Evolutionary conservation across 2,888 invertebrate species (phyloP), one percentile per base, ranked within the genome.

Genomic region (Eurois occulta): DNA sequence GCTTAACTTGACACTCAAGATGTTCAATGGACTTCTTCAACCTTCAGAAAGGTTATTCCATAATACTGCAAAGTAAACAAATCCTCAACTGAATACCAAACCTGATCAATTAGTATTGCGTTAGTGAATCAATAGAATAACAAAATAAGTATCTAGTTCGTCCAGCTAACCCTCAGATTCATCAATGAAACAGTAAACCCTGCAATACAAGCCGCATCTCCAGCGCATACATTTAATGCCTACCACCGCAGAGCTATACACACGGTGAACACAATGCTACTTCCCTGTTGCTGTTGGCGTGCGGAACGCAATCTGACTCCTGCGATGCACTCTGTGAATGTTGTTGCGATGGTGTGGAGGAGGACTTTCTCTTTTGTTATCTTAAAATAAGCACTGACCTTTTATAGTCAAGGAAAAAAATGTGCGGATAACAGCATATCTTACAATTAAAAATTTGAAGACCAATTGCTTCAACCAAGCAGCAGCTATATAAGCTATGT

Each of bases 221-320:
- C 28, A 21, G 32, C 70, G 64, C 79, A 71, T 65, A 70, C 86
- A 75, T 82, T 38, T 46, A 62, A 72, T 65, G 78, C 46, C 64
- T 62, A 77, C 48, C 65, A 28, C 58, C 52, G 72, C 41, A 32
- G 41, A 10, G 75, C 64, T 32, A 65, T 69, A 64, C 41, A 62
- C 72, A 41, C 83, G 67, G 75, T 67, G 75, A 69, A 75, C 70
- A 86, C 84, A 86, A 84, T 83, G 78, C 74, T 72, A 84, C 90
- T 91, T 92, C 90, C 91, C 89, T 92, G 91, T 92, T 91, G 85
- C 81, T 86, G 79, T 91, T 92, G 91, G 92, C 92, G 89, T 79
- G 79, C 73, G 71, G 75, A 66, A 74, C 77, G 89, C 87, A 84
- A 87, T 87, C 77, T 75, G 87, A 89, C 85, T 80, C 85, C 77